Conservation (phyloP, 1,140 invertebrate species). For the Tribolium castaneum region DNA sequence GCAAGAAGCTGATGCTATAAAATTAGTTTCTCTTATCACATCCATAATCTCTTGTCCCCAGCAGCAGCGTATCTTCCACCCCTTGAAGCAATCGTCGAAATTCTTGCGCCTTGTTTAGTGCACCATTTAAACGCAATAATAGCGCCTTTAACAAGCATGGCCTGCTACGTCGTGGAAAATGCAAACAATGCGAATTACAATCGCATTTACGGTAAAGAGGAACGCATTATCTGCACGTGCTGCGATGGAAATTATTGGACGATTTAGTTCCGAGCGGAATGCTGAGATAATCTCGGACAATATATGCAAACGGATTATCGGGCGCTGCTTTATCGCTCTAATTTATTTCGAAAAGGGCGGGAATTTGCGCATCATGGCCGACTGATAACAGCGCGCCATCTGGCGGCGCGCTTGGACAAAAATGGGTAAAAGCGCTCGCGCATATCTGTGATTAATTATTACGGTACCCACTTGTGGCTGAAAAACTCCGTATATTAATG, state of each 20-base stretch:
- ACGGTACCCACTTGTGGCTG: not conserved
- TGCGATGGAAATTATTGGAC: slow-evolving; percentile 35
- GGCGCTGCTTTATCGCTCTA: too few species aligned
- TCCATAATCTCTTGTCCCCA: not conserved
- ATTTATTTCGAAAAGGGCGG: too few species aligned
- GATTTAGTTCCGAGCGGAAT: slow-evolving; percentile 17
- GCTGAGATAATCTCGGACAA: not conserved
- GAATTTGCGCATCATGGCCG: too few species aligned
- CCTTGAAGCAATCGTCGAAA: not conserved
- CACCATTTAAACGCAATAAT: slow-evolving; percentile 46
- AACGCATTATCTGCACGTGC: slow-evolving; percentile 41
- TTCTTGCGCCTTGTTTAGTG: slow-evolving; percentile 36
- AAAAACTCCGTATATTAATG: not conserved
- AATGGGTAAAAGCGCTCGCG: too few species aligned
- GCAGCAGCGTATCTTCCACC: slow-evolving; percentile 2
- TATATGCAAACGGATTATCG: slow-evolving; percentile 8
- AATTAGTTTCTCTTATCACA: not conserved
- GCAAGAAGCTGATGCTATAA: slow-evolving; percentile 31
- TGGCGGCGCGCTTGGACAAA: too few species aligned
- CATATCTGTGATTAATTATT: not conserved
- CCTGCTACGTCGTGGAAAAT: slow-evolving; percentile 42
- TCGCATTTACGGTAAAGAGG: slow-evolving; percentile 43
- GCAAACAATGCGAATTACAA: slow-evolving; percentile 48
- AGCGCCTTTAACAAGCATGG: slow-evolving; percentile 44
- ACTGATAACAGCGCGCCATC: too few species aligned